phyloP scores from a whole-genome alignment of 1,140 invertebrate genomes.

The Camponotus pennsylvanicus region DNA sequence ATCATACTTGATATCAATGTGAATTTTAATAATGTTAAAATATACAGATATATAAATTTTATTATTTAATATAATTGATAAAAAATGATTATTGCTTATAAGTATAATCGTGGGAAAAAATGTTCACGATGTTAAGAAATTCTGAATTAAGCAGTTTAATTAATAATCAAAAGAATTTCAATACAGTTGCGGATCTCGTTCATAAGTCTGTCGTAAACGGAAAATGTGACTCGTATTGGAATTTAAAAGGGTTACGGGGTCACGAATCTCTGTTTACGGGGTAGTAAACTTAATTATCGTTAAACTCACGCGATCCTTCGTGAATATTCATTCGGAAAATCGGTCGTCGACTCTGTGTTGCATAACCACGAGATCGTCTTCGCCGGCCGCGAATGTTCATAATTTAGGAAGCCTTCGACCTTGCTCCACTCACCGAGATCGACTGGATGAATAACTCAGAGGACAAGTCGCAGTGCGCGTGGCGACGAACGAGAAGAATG shows the following conservation, averaged over 20 bases:
- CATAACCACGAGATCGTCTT: conserved; percentile 41
- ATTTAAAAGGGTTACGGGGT: conserved; percentile 40
- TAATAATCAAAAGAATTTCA: background rate
- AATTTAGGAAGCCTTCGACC: conserved; percentile 82
- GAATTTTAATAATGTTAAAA: background rate
- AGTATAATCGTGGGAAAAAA: background rate
- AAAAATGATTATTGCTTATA: background rate
- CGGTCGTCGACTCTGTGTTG: conserved; percentile 56
- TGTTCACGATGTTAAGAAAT: background rate
- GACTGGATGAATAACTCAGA: conserved; percentile 82
- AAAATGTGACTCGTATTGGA: conserved; percentile 4
- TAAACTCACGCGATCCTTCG: conserved; percentile 7
- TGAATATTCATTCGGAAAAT: conserved; percentile 69
- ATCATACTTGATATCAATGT: no score
- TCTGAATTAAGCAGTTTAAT: background rate
- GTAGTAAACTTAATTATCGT: conserved; percentile 41
- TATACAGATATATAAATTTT: background rate
- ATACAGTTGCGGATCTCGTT: background rate
- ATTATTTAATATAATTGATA: background rate
- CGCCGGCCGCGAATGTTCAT: conserved; percentile 71
- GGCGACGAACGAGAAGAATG: conserved; percentile 39
- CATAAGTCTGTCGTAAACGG: background rate
- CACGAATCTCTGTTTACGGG: conserved; percentile 31
- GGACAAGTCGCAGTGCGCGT: conserved; percentile 36
- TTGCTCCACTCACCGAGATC: conserved; percentile 85